Evolutionary conservation across 2,113 vertebrate genomes (phyloP), one percentile per base, ranked within the genome.

Genomic region (Mirounga angustirostris): DNA sequence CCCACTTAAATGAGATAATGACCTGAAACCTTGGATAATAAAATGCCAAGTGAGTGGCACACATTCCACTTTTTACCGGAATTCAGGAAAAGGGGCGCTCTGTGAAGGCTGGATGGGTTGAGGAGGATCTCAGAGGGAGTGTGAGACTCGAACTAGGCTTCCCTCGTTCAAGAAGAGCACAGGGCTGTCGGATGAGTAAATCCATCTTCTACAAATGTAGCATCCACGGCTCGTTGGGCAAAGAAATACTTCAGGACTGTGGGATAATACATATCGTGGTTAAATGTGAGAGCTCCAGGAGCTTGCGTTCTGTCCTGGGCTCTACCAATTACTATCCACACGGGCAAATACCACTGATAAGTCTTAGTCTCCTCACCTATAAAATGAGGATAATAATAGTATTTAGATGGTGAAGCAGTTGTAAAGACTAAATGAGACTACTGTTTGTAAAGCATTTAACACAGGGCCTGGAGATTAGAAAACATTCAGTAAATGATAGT

Each of bases 1-100:
- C 54, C 87, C 78, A 50, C 86, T 67, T 84, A 43, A 97, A 59
- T 67, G 46, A 85, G 67, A 81, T 36, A 50, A 91, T 81, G 80
- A 94, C 33, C 33, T 5, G 74, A 84, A 40, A 95, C 67, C 14
- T 74, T 91, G 82, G 78, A 33, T 33, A 50, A 63, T 15, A 56
- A 88, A 63, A 71, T 69, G 58, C 4, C 18, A 80, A 61, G 46
- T 71, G 69, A 94, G 56, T 1, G 1, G 28, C 67, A 63, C 5
- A 21, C 0, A 0, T 46, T 88, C 10, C 24, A 54, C 69, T 9
- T 69, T 11, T 21, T 61, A 9, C 33, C 21, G 30, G n/a, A 61
- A 50, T 76, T 87, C 74, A 50, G 67, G 28, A 54, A 33, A 69
- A 74, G 30, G 33, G 52, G 33, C 1, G 3, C 36, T 30, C 26